phyloP scores from a whole-genome alignment of 2,797 vertebrate species.

The Poeciliopsis presidionis region DNA sequence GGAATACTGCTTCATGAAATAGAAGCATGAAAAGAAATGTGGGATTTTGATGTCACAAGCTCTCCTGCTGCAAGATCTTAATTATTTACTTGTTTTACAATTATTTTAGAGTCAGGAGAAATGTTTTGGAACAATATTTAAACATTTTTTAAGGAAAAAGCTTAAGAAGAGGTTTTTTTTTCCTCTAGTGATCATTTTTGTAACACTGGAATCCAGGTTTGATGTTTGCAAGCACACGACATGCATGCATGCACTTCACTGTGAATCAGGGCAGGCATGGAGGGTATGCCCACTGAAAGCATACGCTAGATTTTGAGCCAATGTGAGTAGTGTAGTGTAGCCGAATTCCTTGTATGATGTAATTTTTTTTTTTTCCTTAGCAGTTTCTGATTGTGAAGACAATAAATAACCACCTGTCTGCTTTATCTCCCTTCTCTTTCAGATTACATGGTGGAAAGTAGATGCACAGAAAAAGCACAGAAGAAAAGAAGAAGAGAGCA shows the following conservation, averaged over 20 bases:
- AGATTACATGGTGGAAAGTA: constrained; percentile 49
- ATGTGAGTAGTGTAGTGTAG: constrained; percentile 44
- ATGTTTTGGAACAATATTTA: not conserved
- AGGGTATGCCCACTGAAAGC: constrained; percentile 25
- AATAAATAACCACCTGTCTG: constrained; percentile 68
- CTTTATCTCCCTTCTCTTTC: constrained; percentile 49
- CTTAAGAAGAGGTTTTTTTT: not conserved
- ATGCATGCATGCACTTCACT: constrained; percentile 16
- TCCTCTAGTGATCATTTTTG: constrained; percentile 2
- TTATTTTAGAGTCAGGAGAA: not conserved
- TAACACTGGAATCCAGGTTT: constrained; percentile 22
- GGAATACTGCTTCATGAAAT: not conserved
- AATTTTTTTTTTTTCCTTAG: constrained; percentile 54
- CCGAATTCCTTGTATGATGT: constrained; percentile 55
- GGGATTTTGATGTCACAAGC: not conserved
- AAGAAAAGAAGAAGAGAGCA: constrained; percentile 39
- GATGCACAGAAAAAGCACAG: constrained; percentile 28
- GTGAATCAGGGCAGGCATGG: constrained; percentile 26
- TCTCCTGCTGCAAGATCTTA: not conserved
- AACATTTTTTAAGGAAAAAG: not conserved
- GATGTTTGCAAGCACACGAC: constrained; percentile 14
- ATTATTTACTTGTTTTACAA: not conserved
- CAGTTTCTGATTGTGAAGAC: constrained; percentile 57
- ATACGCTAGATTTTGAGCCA: constrained; percentile 41
- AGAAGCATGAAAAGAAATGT: not conserved